phyloP scores from a whole-genome alignment of 2,888 invertebrate genomes.

The Eurytoma californica region DNA sequence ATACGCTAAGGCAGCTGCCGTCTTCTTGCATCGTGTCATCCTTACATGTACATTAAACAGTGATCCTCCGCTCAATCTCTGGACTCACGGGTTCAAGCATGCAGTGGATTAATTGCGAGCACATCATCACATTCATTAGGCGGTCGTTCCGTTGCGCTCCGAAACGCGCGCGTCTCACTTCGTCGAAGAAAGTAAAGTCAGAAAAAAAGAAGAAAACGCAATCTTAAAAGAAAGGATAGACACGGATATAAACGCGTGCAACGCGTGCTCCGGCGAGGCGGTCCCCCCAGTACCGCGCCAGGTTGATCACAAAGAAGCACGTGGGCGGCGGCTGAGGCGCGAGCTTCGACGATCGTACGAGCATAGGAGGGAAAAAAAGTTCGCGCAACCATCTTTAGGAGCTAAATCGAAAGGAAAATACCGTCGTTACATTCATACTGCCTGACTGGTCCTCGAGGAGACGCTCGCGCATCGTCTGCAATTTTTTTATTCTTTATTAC shows the following conservation, averaged over 20 bases:
- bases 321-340: too few relatives aligned
- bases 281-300: too few relatives aligned
- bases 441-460: too few relatives aligned
- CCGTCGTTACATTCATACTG: neutral
- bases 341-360: too few relatives aligned
- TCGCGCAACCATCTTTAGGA: neutral
- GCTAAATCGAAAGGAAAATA: conserved; percentile 26
- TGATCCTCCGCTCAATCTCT: neutral
- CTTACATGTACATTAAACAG: neutral
- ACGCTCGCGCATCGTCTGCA: neutral
- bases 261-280: too few relatives aligned
- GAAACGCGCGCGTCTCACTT: neutral
- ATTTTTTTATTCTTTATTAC: conserved; percentile 2
- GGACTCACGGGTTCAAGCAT: neutral
- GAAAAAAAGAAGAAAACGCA: neutral
- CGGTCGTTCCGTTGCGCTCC: neutral
- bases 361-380: too few relatives aligned
- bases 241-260: too few relatives aligned
- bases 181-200: too few relatives aligned
- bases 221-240: neutral
- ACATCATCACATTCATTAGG: conserved; percentile 27
- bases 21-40: neutral
- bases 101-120: neutral
- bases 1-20: conserved; percentile 36
- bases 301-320: too few relatives aligned